Evolutionary conservation across 2,888 invertebrate genomes (phyloP).

Genomic region (Andrena chrysosceles): DNA sequence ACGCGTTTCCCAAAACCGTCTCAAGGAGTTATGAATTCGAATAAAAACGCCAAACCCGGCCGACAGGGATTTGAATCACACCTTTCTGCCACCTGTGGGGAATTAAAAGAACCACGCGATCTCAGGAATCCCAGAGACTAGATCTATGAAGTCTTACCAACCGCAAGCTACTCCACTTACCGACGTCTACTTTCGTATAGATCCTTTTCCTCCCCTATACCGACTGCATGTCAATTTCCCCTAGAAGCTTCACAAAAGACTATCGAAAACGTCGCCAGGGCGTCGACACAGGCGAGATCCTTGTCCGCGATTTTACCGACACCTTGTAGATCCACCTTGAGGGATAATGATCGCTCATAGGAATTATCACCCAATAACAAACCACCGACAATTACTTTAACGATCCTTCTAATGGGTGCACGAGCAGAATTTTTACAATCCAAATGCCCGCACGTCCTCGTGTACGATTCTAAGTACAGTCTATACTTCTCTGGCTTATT

Average conservation of each 20-base stretch:
- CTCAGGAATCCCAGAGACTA: not conserved
- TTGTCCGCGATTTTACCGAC: not conserved
- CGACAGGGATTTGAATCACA: not conserved
- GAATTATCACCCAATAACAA: not conserved
- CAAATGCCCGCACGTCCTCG: not conserved
- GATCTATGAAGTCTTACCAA: not conserved
- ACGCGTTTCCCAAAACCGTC: too few relatives aligned
- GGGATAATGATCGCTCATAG: not conserved
- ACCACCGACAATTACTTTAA: not conserved
- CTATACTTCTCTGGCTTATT: slow-evolving; percentile 15
- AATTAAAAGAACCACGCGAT: slow-evolving; percentile 16
- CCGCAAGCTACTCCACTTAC: slow-evolving; percentile 21
- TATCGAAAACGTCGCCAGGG: not conserved
- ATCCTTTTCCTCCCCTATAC: slow-evolving; percentile 33
- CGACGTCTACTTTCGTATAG: slow-evolving; percentile 25
- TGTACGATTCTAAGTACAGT: not conserved
- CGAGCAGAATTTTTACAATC: not conserved
- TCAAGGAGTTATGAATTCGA: not conserved
- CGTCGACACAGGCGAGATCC: not conserved
- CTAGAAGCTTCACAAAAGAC: not conserved
- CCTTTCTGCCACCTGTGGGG: slow-evolving; percentile 53
- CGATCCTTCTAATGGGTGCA: not conserved
- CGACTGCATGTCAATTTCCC: not conserved
- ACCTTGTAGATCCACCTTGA: not conserved
- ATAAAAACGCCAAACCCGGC: not conserved